Evolutionary conservation across 2,888 invertebrate genomes (phyloP), one percentile per base, ranked within the genome.

Genomic region (Pristionchus entomophagus): DNA sequence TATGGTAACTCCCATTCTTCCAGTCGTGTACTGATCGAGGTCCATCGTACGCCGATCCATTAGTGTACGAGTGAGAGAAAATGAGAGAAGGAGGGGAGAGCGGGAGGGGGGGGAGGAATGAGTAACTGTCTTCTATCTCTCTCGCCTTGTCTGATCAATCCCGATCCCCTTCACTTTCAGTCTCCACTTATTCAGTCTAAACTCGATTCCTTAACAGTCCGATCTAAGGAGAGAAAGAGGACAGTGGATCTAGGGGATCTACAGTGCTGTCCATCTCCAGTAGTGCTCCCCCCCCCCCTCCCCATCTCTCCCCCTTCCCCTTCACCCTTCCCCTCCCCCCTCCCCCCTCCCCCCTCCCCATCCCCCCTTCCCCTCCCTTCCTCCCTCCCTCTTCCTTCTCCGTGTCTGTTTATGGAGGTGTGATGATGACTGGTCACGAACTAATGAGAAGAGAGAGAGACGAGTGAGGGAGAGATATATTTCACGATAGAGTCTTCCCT

Each of bases 151-250:
- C 22, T 10, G 12, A 17, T 73, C 73, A 45, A 73, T 65, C 65
- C 32, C 65, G 65, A 41, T 73, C 73, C 32, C 59, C 14, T 73
- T 73, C 73, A 73, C 73, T 73, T 73, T 73, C 73, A 73, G 73
- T 73, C 73, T 73, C 73, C 73, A 73, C 73, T 73, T 73, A 73
- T 73, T 73, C 73, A 73, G 73, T 73, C 73, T 73, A 73, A 73
- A 73, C 73, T 73, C 73, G 38, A 26, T 17, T 41, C 41, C 73
- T 73, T 73, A 41, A 41, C 41, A 73, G 41, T 41, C 73, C 45
- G 41, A 73, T n/a, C 73, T 73, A 73, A 73, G 65, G 65, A 65
- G 65, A 35, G 41, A 14, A 41, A 41, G 77, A n/a, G 22, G 45
- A 45, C n/a, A 77, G 45, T n/a, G 45, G 45, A 14, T 45, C 8